phyloP scores from a whole-genome alignment of 1,140 invertebrate species.

The Achroia grisella region DNA sequence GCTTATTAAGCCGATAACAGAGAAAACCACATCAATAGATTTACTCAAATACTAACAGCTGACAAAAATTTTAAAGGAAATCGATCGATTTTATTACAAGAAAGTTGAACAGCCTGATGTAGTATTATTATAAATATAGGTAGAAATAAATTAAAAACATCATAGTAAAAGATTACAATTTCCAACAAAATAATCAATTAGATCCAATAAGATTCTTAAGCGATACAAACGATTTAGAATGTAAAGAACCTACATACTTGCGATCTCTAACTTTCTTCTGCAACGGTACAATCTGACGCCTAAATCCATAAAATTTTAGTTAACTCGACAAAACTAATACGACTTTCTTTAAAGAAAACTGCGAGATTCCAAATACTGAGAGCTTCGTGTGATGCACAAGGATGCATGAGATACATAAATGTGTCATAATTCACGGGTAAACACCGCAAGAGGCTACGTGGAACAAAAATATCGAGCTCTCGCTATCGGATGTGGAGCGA shows the following conservation, averaged over 20 bases:
- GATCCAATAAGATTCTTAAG: slow-evolving; percentile 48
- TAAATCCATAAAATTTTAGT: slow-evolving; percentile 23
- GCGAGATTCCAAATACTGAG: not conserved
- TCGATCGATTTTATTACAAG: too few species aligned
- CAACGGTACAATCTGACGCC: slow-evolving; percentile 50
- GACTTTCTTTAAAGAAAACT: slow-evolving; percentile 30
- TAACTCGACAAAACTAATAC: slow-evolving; percentile 31
- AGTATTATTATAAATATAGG: too few species aligned
- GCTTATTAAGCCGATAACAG: not conserved
- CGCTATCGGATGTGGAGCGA: slow-evolving; percentile 22
- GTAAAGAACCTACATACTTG: slow-evolving; percentile 40
- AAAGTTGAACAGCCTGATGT: too few species aligned
- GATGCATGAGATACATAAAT: slow-evolving; percentile 21
- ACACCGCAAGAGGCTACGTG: slow-evolving; percentile 40
- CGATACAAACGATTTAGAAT: slow-evolving; percentile 28
- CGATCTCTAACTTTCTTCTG: slow-evolving; percentile 49
- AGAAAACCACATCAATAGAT: slow-evolving; percentile 1
- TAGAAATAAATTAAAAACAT: too few species aligned
- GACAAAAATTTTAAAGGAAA: not conserved
- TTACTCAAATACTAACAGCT: slow-evolving; percentile 5
- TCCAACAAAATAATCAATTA: too few species aligned
- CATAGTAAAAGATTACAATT: too few species aligned
- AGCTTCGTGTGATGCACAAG: slow-evolving; percentile 13
- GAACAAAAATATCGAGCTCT: slow-evolving; percentile 26
- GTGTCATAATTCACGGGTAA: slow-evolving; percentile 39